Percentiles rank a stretch among this genome's conserved stretches.
These are phyloP conservation scores for Drosophila grimshawi DNA, from an alignment of 1,140 invertebrate genomes.

Conservation along the genomic window DNA sequence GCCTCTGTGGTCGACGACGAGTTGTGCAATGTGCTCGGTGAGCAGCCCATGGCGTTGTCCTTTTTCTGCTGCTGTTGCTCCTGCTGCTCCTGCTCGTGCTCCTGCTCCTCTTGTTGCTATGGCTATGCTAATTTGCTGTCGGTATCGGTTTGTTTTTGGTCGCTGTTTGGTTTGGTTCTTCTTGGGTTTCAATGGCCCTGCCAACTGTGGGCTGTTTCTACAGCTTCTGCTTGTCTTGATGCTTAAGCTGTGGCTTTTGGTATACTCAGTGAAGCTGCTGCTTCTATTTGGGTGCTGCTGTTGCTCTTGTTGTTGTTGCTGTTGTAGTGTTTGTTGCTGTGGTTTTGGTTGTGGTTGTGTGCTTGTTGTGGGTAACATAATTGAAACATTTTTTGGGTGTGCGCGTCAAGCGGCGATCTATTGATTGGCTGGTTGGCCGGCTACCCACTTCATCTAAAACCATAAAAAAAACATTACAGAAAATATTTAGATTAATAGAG, in stretches of 20 bases:
- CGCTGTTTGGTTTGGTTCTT: conserved; percentile 53
- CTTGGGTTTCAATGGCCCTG: conserved; percentile 36
- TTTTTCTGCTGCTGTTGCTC: conserved; percentile 7
- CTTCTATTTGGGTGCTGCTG: conserved; percentile 42
- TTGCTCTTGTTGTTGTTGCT: conserved; percentile 24
- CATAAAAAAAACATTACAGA: conserved; percentile 16
- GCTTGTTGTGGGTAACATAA: conserved; percentile 71
- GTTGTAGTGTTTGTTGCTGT: conserved; percentile 45
- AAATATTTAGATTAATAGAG: conserved; percentile 16
- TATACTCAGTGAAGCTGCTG: conserved; percentile 10
- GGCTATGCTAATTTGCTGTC: conserved; percentile 68
- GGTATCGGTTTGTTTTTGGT: conserved; percentile 50
- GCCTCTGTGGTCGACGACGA: conserved; percentile 30
- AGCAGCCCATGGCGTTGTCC: conserved; percentile 75
- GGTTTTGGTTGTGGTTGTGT: conserved; percentile 40
- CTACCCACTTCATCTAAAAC: conserved; percentile 47
- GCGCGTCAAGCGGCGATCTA: conserved; percentile 53
- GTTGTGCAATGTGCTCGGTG: conserved; percentile 72
- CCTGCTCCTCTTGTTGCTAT: conserved; percentile 40
- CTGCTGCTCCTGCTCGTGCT: conserved; percentile 1
- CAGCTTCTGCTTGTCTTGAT: conserved; percentile 14
- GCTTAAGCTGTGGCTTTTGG: conserved; percentile 37
- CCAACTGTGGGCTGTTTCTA: conserved; percentile 7
- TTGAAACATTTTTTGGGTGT: conserved; percentile 75
- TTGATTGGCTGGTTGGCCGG: conserved; percentile 64